Conservation (phyloP, 2,113 vertebrate genomes). For the Phainopepla nitens region DNA sequence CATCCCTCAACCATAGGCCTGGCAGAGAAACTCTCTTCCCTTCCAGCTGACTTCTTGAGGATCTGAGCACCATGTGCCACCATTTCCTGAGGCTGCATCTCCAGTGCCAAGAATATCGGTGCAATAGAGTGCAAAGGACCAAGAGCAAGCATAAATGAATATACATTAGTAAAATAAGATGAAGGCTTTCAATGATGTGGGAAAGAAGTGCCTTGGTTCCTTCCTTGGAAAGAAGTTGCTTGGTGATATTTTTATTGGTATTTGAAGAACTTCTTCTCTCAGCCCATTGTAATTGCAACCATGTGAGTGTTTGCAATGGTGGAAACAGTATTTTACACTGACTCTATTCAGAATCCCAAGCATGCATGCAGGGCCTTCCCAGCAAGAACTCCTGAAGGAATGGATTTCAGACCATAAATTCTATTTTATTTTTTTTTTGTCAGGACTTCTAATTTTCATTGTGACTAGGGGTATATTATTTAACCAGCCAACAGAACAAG, state of each 20-base stretch:
- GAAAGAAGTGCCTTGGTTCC: not conserved
- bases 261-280: not conserved
- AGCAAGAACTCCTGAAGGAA: not conserved
- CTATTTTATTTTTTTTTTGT: not conserved
- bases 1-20: rapidly evolving
- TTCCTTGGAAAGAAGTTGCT: not conserved
- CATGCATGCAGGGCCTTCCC: not conserved
- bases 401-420: not conserved
- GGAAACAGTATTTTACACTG: not conserved
- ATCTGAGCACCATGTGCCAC: not conserved
- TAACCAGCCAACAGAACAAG: not conserved
- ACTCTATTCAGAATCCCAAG: not conserved
- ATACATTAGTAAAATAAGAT: not conserved
- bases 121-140: not conserved
- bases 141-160: not conserved
- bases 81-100: not conserved
- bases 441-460: not conserved
- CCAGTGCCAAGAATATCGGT: not conserved
- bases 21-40: not conserved
- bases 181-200: not conserved
- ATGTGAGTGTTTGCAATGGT: not conserved
- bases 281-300: not conserved
- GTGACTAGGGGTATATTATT: not conserved
- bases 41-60: not conserved
- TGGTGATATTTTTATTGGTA: not conserved